phyloP scores from a whole-genome alignment of 2,888 invertebrate species.

The Agriopis marginaria region DNA sequence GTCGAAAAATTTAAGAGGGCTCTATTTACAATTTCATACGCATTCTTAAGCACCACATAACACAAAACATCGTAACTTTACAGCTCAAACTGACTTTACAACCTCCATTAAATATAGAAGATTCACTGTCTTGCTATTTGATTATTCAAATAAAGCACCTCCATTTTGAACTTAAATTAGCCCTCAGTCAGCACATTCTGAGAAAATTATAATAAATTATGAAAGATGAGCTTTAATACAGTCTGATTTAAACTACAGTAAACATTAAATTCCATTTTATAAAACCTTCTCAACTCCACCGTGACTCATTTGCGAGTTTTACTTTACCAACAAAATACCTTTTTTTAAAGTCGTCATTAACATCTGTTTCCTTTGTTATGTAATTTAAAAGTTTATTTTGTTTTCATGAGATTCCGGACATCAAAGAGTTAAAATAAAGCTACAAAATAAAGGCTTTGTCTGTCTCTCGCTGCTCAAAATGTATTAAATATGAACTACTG shows the following conservation, averaged over 20 bases:
- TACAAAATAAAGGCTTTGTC: slow-evolving; percentile 37
- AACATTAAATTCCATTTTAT: slow-evolving; percentile 38
- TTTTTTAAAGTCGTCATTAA: slow-evolving; percentile 63
- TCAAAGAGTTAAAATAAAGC: slow-evolving; percentile 42
- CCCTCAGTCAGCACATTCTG: slow-evolving; percentile 3
- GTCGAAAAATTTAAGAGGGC: no score
- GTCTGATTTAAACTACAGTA: slow-evolving; percentile 15
- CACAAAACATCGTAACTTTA: background rate
- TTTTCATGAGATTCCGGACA: slow-evolving; percentile 43
- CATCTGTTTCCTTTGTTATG: slow-evolving; percentile 58
- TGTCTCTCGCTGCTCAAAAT: slow-evolving; percentile 18
- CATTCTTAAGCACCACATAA: background rate
- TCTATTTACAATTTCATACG: background rate
- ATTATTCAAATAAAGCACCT: slow-evolving; percentile 5
- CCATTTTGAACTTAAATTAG: slow-evolving; percentile 16
- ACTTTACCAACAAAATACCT: slow-evolving; percentile 55
- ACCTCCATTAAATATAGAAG: slow-evolving; percentile 4
- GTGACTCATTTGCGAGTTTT: slow-evolving; percentile 63
- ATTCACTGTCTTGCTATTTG: slow-evolving; percentile 1
- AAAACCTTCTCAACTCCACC: slow-evolving; percentile 41
- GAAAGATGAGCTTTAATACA: slow-evolving; percentile 14
- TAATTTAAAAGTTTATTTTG: slow-evolving; percentile 49
- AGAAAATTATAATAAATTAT: slow-evolving; percentile 19
- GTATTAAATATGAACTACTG: slow-evolving; percentile 16
- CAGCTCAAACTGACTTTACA: background rate